Percentiles rank a stretch among this genome's conserved stretches.
These are phyloP conservation scores for Nephrotoma appendiculata DNA, from an alignment of 2,888 invertebrate species.

Conservation along the genomic window DNA sequence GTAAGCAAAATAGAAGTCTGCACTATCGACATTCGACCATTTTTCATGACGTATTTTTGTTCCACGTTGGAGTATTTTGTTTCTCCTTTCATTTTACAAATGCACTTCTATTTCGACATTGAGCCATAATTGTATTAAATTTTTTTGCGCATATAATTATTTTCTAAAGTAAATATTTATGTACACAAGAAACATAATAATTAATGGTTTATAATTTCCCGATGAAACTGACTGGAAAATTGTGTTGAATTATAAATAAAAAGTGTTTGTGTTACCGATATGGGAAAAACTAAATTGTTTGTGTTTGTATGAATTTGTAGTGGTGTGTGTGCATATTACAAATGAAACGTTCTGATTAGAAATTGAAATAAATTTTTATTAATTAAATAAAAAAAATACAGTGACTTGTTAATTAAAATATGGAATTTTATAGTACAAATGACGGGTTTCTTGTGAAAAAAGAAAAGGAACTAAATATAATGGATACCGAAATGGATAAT, in stretches of 20 bases:
- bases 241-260: not conserved
- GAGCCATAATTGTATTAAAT: not conserved
- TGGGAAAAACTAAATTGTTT: not conserved
- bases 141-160: not conserved
- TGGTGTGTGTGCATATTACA: not conserved
- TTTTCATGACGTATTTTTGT: not conserved
- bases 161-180: not conserved
- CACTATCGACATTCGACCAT: not conserved
- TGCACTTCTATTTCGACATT: not conserved
- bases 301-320: not conserved
- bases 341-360: not conserved
- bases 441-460: not conserved
- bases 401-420: not conserved
- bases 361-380: not conserved
- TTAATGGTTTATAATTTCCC: not conserved
- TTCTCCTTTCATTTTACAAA: not conserved
- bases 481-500: not conserved
- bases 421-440: not conserved
- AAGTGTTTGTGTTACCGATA: not conserved
- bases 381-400: not conserved
- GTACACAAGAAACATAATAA: not conserved
- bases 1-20: not conserved
- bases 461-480: not conserved
- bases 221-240: not conserved
- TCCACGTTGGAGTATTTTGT: not conserved